These are phyloP conservation scores for Agriotes lineatus DNA, from an alignment of 2,888 invertebrate genomes.

Conservation along the genomic window DNA sequence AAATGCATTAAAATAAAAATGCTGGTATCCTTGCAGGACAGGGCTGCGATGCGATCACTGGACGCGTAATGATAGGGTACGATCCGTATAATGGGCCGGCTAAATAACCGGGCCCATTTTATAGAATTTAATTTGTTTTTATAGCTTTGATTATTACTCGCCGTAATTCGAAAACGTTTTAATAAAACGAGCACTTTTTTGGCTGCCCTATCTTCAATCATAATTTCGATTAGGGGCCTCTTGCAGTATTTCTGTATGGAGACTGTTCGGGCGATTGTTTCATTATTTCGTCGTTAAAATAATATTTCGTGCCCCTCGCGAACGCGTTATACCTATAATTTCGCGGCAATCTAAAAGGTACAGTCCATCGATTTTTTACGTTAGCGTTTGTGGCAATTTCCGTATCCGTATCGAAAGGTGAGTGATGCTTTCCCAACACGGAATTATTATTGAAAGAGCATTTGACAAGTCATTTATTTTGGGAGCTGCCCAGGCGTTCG, in stretches of 20 bases:
- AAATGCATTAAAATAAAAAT: constrained; percentile 61
- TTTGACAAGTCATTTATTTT: constrained; percentile 65
- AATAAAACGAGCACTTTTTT: constrained; percentile 58
- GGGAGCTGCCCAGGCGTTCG: constrained; percentile 25
- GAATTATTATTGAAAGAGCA: constrained; percentile 66
- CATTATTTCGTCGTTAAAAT: constrained; percentile 43
- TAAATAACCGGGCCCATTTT: constrained; percentile 66
- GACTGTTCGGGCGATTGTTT: constrained; percentile 39
- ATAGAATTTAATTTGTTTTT: constrained; percentile 68
- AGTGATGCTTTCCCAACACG: constrained; percentile 65
- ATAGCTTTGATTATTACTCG: constrained; percentile 67
- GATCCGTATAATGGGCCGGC: constrained; percentile 65
- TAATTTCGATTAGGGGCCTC: constrained; percentile 40
- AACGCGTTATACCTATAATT: constrained; percentile 59
- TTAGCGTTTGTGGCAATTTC: constrained; percentile 61
- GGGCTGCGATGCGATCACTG: constrained; percentile 49
- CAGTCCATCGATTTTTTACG: constrained; percentile 59
- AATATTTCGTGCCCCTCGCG: constrained; percentile 39
- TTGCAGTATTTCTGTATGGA: constrained; percentile 29
- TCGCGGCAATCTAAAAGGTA: constrained; percentile 57
- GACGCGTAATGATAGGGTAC: constrained; percentile 65
- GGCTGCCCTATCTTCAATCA: constrained; percentile 39
- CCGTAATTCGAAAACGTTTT: constrained; percentile 67
- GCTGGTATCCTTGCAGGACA: constrained; percentile 50
- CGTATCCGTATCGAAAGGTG: constrained; percentile 64